Conservation (phyloP, 2,113 vertebrate species). For the Clarias magur region DNA sequence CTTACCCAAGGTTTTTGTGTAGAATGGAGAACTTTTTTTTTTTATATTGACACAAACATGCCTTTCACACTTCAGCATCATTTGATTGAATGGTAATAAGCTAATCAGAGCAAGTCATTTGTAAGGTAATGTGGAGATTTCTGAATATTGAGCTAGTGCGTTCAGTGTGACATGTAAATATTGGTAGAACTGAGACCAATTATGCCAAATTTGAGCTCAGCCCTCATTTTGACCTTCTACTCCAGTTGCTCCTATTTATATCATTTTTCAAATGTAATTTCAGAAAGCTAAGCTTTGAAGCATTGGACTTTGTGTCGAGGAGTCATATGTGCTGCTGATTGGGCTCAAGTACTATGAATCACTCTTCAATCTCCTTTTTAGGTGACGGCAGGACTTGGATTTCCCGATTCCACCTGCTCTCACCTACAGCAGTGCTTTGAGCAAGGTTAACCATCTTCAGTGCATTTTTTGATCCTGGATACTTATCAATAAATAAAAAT, state of each 20-base stretch:
- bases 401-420: background rate
- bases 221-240: background rate
- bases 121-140: background rate
- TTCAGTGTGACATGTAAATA: too few species aligned
- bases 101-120: background rate
- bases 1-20: background rate
- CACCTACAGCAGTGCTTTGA: background rate
- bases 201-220: background rate
- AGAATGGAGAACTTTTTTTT: too few species aligned
- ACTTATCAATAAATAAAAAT: constrained; percentile 51
- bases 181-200: too few species aligned
- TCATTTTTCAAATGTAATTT: constrained; percentile 19
- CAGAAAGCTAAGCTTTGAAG: constrained; percentile 57
- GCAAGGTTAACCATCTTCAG: constrained; percentile 10
- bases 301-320: constrained; percentile 38
- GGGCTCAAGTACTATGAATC: constrained; percentile 17
- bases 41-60: too few species aligned
- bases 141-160: background rate
- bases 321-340: constrained; percentile 47
- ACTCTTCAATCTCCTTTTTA: constrained; percentile 1
- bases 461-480: constrained; percentile 18
- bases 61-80: background rate
- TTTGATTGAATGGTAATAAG: background rate
- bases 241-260: constrained; percentile 3
- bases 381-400: background rate